A percentile compares a stretch with the other conserved stretches of the same genome.
phyloP scores from a whole-genome alignment of 2,797 vertebrate genomes.

The Mormyrops attenuatus region DNA sequence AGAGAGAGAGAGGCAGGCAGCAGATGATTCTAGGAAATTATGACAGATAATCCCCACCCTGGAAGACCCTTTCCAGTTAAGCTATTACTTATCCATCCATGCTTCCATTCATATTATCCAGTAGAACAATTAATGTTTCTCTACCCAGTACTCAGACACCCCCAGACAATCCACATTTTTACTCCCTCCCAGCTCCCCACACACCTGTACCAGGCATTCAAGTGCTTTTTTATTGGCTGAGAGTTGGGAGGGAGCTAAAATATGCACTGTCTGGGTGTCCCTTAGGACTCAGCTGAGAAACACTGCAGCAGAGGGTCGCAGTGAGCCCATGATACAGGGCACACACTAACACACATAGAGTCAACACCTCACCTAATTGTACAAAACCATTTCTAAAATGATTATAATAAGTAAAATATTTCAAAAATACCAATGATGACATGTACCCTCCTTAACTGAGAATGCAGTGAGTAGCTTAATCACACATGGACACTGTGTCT shows the following conservation, averaged over 20 bases:
- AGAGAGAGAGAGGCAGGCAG: background rate
- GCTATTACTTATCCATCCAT: background rate
- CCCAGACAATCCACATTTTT: background rate
- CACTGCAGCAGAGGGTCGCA: background rate
- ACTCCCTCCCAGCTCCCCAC: background rate
- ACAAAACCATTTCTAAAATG: background rate
- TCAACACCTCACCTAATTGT: background rate
- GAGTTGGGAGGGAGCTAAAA: background rate
- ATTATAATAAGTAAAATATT: background rate
- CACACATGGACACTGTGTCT: background rate
- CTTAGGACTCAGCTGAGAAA: background rate
- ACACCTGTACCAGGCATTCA: background rate
- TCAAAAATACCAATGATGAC: background rate
- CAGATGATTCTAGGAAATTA: background rate
- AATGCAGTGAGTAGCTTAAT: background rate
- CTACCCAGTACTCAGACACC: background rate
- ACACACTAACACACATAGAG: background rate
- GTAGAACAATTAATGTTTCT: background rate
- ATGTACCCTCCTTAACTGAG: background rate
- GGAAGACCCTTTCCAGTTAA: background rate
- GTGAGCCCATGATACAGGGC: background rate
- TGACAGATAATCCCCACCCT: background rate
- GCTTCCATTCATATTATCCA: background rate
- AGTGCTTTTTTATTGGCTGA: background rate
- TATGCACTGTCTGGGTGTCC: background rate